These are phyloP conservation scores for Axinella damicornis DNA, from an alignment of 37 sponge, comb jelly and placozoan genomes.

Conservation along the genomic window DNA sequence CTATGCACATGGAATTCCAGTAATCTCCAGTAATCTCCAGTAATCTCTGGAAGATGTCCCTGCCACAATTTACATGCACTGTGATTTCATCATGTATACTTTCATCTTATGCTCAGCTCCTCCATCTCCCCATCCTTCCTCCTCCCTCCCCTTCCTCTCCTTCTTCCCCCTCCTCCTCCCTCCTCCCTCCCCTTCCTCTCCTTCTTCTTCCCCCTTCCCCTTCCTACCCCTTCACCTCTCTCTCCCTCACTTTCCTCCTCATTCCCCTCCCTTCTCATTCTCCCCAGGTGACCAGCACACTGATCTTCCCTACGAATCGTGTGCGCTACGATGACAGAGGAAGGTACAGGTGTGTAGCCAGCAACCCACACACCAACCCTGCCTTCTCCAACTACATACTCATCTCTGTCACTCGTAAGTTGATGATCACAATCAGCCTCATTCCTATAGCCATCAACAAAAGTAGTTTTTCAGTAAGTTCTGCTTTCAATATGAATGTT, in stretches of 20 bases:
- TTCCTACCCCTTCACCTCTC: neutral
- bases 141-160: neutral
- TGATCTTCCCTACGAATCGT: neutral
- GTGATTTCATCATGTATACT: too few relatives aligned
- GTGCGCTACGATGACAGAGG: conserved; percentile 10
- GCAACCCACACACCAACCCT: neutral
- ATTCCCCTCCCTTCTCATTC: neutral
- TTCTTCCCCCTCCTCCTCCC: conserved; percentile 7
- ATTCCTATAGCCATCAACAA: too few relatives aligned
- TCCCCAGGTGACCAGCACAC: conserved; percentile 5
- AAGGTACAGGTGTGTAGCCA: conserved; percentile 25
- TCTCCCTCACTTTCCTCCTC: too few relatives aligned
- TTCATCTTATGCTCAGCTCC: neutral
- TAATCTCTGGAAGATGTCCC: too few relatives aligned
- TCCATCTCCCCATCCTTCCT: neutral
- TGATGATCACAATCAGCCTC: neutral
- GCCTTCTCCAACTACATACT: neutral
- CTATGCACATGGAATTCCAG: too few relatives aligned
- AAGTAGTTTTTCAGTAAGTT: too few relatives aligned
- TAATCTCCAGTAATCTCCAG: too few relatives aligned
- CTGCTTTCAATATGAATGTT: too few relatives aligned
- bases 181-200: neutral
- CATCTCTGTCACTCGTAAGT: conserved; percentile 18
- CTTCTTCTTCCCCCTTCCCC: too few relatives aligned
- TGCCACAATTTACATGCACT: too few relatives aligned